These are phyloP conservation scores for Lordiphosa andalusiaca DNA, from an alignment of 2,888 invertebrate species.

Conservation along the genomic window DNA sequence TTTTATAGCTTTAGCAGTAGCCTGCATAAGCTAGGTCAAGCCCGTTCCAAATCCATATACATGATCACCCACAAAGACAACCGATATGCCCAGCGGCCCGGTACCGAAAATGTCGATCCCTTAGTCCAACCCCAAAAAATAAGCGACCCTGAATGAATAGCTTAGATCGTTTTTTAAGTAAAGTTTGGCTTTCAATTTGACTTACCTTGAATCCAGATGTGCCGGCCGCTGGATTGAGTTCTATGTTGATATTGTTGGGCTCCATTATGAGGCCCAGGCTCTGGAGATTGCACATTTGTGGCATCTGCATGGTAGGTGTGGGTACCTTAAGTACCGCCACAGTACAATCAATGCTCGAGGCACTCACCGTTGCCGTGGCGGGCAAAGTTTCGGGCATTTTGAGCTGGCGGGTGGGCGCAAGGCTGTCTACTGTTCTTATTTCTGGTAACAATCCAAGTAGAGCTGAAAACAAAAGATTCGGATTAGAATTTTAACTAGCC, in stretches of 20 bases:
- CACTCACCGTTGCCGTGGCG: slow-evolving; percentile 64
- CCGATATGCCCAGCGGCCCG: too few relatives aligned
- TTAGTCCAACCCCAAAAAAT: not conserved
- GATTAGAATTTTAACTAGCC: too few relatives aligned
- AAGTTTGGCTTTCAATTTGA: slow-evolving; percentile 3
- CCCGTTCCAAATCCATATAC: not conserved
- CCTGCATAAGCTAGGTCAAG: too few relatives aligned
- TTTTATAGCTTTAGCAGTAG: too few relatives aligned
- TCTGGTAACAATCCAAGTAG: too few relatives aligned
- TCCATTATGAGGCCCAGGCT: slow-evolving; percentile 68
- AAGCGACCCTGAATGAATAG: not conserved
- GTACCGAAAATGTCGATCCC: too few relatives aligned
- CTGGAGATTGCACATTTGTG: slow-evolving; percentile 60
- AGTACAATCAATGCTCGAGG: slow-evolving; percentile 68
- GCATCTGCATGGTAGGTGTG: slow-evolving; percentile 61
- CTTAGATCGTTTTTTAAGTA: not conserved
- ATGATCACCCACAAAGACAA: not conserved
- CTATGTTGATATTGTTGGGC: slow-evolving; percentile 63
- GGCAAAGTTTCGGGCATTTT: slow-evolving; percentile 70
- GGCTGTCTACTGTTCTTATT: too few relatives aligned
- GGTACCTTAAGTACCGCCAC: slow-evolving; percentile 69
- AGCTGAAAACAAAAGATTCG: too few relatives aligned
- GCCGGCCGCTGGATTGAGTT: slow-evolving; percentile 58
- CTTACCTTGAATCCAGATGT: slow-evolving; percentile 55
- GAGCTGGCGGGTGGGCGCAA: not conserved